phyloP scores from a whole-genome alignment of 2,888 invertebrate species.

The Ornithoptera priamus region DNA sequence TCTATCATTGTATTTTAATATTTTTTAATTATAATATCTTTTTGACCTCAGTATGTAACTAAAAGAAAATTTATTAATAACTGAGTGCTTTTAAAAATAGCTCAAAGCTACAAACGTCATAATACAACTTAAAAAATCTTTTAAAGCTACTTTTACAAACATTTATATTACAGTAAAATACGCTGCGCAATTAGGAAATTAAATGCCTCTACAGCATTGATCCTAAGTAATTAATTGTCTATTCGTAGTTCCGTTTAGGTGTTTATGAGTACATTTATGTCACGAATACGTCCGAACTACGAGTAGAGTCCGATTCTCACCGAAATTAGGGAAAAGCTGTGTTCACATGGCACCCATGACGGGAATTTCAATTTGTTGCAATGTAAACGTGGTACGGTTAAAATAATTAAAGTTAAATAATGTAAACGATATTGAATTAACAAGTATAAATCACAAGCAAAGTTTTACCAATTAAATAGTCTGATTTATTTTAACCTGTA shows the following conservation, averaged over 20 bases:
- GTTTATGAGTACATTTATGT: constrained; percentile 30
- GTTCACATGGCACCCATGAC: constrained; percentile 60
- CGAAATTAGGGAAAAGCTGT: constrained; percentile 50
- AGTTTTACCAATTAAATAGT: background rate
- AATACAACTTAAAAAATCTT: too few relatives aligned
- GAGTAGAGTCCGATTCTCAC: constrained; percentile 51
- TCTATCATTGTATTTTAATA: too few relatives aligned
- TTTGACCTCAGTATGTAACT: too few relatives aligned
- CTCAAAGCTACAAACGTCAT: too few relatives aligned
- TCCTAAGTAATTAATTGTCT: constrained; percentile 29
- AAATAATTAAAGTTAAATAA: background rate
- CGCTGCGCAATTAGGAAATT: too few relatives aligned
- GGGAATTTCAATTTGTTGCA: constrained; percentile 49
- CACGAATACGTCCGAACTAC: constrained; percentile 36
- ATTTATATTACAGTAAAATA: too few relatives aligned
- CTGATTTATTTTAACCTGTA: background rate
- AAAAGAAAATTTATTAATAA: too few relatives aligned
- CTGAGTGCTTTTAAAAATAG: too few relatives aligned
- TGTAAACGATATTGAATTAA: background rate
- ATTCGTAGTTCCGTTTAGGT: constrained; percentile 26
- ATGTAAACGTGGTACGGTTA: constrained; percentile 14
- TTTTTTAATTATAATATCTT: too few relatives aligned
- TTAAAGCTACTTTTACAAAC: too few relatives aligned
- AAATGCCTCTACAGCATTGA: constrained; percentile 1
- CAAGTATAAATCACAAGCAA: background rate